Evolutionary conservation across 1,140 invertebrate genomes (phyloP).

Genomic region (Diprion similis): DNA sequence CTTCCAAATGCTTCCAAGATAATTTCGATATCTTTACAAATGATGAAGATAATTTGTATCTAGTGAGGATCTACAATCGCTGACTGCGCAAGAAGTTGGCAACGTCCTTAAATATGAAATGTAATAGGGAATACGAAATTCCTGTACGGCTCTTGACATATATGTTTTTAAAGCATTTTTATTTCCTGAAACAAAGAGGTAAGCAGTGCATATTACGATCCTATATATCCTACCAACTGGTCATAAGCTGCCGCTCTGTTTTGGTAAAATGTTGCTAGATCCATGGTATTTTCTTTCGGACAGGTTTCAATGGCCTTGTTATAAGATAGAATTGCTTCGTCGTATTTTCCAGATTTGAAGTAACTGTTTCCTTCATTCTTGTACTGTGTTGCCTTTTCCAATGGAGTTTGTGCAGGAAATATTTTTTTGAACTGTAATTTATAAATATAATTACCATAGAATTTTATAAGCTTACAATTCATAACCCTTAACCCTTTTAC

Average conservation of each 20-base stretch:
- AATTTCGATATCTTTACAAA: no score
- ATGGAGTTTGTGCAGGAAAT: constrained; percentile 60
- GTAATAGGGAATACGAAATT: neutral
- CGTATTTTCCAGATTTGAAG: constrained; percentile 86
- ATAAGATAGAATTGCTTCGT: constrained; percentile 87
- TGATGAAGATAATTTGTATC: no score
- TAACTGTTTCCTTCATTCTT: constrained; percentile 89
- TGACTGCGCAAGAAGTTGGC: neutral
- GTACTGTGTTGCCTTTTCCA: constrained; percentile 74
- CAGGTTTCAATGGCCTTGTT: constrained; percentile 88
- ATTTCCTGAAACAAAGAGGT: no score
- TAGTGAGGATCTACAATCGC: no score
- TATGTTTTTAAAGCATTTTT: no score
- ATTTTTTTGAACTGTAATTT: no score
- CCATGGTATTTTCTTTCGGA: constrained; percentile 73
- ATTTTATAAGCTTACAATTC: no score
- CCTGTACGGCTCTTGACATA: neutral
- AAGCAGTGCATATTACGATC: neutral
- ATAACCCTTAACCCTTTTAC: no score
- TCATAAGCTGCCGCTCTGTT: constrained; percentile 96
- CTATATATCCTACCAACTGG: constrained; percentile 71
- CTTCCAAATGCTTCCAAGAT: no score
- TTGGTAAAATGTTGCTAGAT: constrained; percentile 92
- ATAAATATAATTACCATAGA: no score
- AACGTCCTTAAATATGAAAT: constrained; percentile 12